Percentiles rank a stretch among this genome's conserved stretches.
These are phyloP conservation scores for Bombus superbus DNA, from an alignment of 1,140 invertebrate genomes.

Conservation along the genomic window DNA sequence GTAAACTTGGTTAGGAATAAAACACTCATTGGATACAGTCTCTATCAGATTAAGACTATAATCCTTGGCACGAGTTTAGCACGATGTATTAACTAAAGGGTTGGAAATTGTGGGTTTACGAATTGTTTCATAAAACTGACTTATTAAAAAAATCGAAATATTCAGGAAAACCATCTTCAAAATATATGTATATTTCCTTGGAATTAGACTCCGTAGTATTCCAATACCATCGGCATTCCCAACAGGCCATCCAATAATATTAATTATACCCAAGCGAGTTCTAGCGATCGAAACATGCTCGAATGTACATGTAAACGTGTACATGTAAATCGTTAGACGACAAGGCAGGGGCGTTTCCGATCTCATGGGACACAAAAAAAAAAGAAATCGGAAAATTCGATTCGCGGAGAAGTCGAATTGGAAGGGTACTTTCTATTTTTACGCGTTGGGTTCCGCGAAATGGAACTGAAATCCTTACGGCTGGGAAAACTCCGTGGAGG, in stretches of 20 bases:
- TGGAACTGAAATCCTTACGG: conserved; percentile 24
- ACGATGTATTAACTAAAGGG: no score
- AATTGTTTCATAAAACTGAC: neutral
- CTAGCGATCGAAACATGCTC: neutral
- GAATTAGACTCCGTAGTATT: neutral
- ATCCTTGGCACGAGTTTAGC: no score
- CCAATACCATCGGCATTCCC: neutral
- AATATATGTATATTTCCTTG: neutral
- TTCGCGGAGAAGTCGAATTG: neutral
- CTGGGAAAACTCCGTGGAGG: conserved; percentile 18
- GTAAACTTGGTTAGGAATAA: no score
- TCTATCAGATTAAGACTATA: no score
- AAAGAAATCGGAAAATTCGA: conserved; percentile 22
- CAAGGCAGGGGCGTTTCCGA: neutral
- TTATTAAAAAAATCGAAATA: neutral
- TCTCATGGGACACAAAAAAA: neutral
- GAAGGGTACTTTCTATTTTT: conserved; percentile 13
- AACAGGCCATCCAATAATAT: neutral
- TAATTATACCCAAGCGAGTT: neutral
- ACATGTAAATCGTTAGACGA: no score
- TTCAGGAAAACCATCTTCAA: neutral
- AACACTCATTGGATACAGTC: no score
- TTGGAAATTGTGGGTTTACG: no score
- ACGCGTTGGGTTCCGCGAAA: neutral
- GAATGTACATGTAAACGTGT: neutral